Evolutionary conservation across 2,113 vertebrate genomes (phyloP), one percentile per base, ranked within the genome.

Genomic region (Brachypteracias leptosomus): DNA sequence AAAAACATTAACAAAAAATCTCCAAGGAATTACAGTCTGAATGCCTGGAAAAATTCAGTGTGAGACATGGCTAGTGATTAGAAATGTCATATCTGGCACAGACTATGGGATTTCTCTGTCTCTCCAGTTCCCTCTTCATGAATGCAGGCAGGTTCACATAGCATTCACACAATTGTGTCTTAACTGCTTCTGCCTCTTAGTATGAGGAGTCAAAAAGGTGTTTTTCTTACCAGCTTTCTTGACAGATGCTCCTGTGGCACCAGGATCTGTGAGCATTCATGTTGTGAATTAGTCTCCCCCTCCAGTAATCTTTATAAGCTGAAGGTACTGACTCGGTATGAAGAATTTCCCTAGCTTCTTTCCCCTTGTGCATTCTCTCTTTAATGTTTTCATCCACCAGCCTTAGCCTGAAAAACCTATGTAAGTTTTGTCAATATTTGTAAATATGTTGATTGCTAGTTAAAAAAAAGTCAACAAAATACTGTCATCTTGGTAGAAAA

Each of bases 21-120:
- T 85, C 91, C n/a, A 19, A 87, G 81, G 55, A 70, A 76, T n/a
- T 67, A 28, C 31, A 68, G n/a, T 46, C 57, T 89, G 59, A 96
- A 86, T 90, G 87, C 49, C 72, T 86, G 95, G 89, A 92, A 94
- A 91, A 84, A 77, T 13, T 90, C 35, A 33, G 24, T 51, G 19
- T 38, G 68, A 86, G 72, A 57, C 66, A 42, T 2, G 16, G 33
- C 19, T 73, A 66, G 20, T 68, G 68, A 85, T 92, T 57, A 87
- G 44, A 87, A 87, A 75, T 36, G 2, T 55, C 40, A 4, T 31
- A 28, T 46, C 66, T 88, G 62, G 74, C 62, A 46, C 66, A 89
- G 36, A 33, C 49, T 49, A 18, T 25, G 74, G 71, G 62, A 85
- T 85, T 91, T 87, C 47, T 75, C 66, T n/a, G 46, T 66, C 40